Evolutionary conservation across 2,797 vertebrate species (phyloP).

Genomic region (Zalophus californianus): DNA sequence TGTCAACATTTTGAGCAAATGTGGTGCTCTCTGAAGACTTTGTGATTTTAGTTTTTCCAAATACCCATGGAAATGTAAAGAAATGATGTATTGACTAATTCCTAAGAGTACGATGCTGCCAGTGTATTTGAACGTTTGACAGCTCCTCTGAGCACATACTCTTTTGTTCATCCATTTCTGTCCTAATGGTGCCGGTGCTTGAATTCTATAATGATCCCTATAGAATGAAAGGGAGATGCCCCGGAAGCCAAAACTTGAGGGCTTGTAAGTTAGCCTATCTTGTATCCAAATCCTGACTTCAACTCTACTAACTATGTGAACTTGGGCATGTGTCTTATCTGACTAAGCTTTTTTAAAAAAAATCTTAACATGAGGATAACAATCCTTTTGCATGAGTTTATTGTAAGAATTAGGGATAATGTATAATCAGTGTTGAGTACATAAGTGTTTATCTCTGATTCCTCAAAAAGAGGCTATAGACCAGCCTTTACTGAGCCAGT

Average conservation of each 20-base stretch:
- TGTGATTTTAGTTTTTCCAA: conserved; percentile 40
- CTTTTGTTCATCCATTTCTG: neutral
- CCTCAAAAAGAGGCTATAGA: neutral
- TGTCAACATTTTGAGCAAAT: conserved; percentile 28
- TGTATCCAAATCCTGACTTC: neutral
- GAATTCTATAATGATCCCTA: neutral
- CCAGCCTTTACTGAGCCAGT: neutral
- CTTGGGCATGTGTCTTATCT: neutral
- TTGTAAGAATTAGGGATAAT: conserved; percentile 16
- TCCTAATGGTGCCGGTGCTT: neutral
- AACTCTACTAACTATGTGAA: neutral
- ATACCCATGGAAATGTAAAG: conserved; percentile 26
- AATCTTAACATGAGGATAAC: neutral
- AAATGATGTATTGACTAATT: conserved; percentile 35
- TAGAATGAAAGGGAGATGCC: neutral
- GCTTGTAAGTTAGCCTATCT: neutral
- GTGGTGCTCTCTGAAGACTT: conserved; percentile 48
- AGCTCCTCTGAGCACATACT: neutral
- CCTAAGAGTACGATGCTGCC: neutral
- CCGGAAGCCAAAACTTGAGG: neutral
- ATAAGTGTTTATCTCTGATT: neutral
- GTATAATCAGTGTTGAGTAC: neutral
- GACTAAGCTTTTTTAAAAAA: neutral
- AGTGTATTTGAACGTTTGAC: neutral
- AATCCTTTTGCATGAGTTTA: neutral